Percentiles rank a stretch among this genome's conserved stretches.
These are phyloP conservation scores for Mohoua ochrocephala DNA, from an alignment of 2,113 vertebrate species.

Conservation along the genomic window DNA sequence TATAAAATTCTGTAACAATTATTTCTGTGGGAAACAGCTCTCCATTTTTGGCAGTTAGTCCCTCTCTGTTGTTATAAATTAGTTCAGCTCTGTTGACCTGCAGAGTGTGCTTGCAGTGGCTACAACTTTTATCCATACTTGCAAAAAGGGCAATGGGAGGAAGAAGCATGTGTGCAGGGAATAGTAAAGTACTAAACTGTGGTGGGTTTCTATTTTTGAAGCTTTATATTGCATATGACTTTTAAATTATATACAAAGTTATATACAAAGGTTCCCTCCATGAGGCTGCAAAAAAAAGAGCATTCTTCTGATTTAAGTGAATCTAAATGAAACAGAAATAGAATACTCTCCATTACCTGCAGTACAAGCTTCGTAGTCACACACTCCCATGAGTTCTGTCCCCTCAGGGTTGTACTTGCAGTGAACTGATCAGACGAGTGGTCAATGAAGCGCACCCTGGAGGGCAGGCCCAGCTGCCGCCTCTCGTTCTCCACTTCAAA, in stretches of 20 bases:
- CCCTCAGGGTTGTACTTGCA: constrained; percentile 73
- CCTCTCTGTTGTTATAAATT: not conserved
- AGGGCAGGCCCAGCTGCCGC: constrained; percentile 76
- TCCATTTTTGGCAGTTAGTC: not conserved
- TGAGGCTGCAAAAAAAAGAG: not conserved
- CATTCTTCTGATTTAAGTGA: not conserved
- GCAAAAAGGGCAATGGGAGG: not conserved
- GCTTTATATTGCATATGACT: not conserved
- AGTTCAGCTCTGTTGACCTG: not conserved
- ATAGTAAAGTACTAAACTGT: not conserved
- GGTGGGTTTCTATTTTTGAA: not conserved
- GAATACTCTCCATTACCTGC: constrained; percentile 72
- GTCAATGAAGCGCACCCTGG: constrained; percentile 81
- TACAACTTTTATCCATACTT: not conserved
- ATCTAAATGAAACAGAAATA: not conserved
- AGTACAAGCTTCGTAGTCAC: constrained; percentile 74
- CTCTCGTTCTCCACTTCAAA: constrained; percentile 85
- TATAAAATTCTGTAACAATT: not conserved
- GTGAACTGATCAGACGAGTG: constrained; percentile 74
- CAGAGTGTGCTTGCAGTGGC: not conserved
- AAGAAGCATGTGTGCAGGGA: not conserved
- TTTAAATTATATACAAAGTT: not conserved
- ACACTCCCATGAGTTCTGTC: constrained; percentile 79
- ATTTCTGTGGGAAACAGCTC: not conserved
- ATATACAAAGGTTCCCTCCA: not conserved